Evolutionary conservation across 2,888 invertebrate genomes (phyloP), one percentile per base, ranked within the genome.

Genomic region (Himalopsyche anomala): DNA sequence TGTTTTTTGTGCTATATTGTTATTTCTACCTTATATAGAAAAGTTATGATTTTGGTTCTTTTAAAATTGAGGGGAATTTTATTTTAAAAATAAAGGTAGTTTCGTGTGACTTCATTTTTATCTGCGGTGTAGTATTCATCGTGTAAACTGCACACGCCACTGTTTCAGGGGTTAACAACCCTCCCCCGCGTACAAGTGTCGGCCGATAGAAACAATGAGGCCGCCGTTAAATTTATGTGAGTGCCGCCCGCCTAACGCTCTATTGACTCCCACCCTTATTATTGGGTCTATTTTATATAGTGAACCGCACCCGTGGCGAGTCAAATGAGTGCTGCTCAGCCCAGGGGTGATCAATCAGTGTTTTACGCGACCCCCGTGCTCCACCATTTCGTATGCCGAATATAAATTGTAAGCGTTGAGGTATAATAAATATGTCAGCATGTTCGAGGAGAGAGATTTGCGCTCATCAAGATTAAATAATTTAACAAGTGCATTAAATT

Each of bases 261-360:
- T 87, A 86, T 87, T 86, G 87, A 86, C 87, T 87, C 62, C 81
- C 85, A 38, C 83, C 84, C 85, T 85, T 84, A 86, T 88, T 88
- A 86, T 85, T 85, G 86, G 88, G 83, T 84, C 88, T 88, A 87
- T 86, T 86, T 87, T 86, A 87, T 87, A 87, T 83, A 85, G 85
- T 80, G 83, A 81, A 82, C 84, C 86, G 55, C 51, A 55, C 69
- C 81, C 81, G 74, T 74, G 56, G 84, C 84, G 79, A 84, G 79
- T 62, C 38, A 80, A 80, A 80, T 62, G 62, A 62, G 62, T 62
- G 11, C 62, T 62, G 62, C 62, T 62, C 62, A 62, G 62, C 62
- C 62, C 62, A 62, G 62, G 62, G 62, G 62, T 62, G 62, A 62
- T 62, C 62, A 62, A 62, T 62, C 62, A 62, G 62, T 62, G 62